Percentiles rank a stretch among this genome's conserved stretches.
These are phyloP conservation scores for Cuculus canorus DNA, from an alignment of 2,797 vertebrate genomes.

Conservation along the genomic window DNA sequence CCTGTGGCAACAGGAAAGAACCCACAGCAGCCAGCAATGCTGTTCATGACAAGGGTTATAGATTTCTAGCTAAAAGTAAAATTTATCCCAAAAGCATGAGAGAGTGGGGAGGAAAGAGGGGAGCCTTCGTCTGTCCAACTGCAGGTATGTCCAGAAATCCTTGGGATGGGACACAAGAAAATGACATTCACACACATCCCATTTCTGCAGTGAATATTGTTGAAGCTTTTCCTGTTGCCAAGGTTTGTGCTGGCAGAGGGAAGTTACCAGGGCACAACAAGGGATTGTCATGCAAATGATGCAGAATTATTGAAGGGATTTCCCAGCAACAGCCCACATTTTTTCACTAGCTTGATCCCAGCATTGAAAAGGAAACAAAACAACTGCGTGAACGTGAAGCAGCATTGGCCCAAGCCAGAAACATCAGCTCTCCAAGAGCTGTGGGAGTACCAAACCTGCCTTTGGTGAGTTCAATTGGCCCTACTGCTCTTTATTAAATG, in stretches of 20 bases:
- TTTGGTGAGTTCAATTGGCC: not conserved
- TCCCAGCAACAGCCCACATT: constrained; percentile 39
- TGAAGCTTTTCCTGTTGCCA: constrained; percentile 12
- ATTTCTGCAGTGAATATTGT: not conserved
- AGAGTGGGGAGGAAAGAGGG: not conserved
- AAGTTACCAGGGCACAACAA: constrained; percentile 6
- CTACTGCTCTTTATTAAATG: not conserved
- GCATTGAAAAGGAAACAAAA: constrained; percentile 59
- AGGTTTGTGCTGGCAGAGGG: not conserved
- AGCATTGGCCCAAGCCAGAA: not conserved
- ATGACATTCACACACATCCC: not conserved
- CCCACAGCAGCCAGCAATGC: not conserved
- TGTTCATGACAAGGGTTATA: not conserved
- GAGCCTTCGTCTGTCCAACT: not conserved
- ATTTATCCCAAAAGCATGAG: not conserved
- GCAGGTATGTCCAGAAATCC: not conserved
- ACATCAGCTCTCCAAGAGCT: not conserved
- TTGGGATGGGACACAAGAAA: not conserved
- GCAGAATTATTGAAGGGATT: constrained; percentile 32
- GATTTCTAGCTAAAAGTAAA: not conserved
- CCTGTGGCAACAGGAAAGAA: not conserved
- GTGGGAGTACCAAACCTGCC: not conserved
- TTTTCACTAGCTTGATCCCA: constrained; percentile 38
- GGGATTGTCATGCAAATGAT: constrained; percentile 32
- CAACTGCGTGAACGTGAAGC: not conserved